These are phyloP conservation scores for Melanocharis versteri DNA, from an alignment of 2,113 vertebrate species.

Conservation along the genomic window DNA sequence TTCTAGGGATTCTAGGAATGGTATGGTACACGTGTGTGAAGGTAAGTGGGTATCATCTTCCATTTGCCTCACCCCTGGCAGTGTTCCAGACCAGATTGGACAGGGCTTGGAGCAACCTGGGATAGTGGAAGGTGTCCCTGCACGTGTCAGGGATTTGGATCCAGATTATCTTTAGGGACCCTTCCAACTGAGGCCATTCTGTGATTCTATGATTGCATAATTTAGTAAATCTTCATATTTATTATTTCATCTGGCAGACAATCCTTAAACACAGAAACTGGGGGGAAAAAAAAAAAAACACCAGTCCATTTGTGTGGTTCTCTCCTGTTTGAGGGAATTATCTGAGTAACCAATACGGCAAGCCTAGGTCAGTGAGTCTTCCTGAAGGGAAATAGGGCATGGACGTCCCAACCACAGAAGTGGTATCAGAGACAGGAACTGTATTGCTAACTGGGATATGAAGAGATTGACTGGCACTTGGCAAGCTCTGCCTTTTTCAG, in stretches of 20 bases:
- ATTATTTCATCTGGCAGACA: neutral
- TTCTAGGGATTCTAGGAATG: neutral
- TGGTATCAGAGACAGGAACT: neutral
- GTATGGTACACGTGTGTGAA: neutral
- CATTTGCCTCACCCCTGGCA: neutral
- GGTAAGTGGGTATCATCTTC: neutral
- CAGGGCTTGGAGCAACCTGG: neutral
- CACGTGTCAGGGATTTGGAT: neutral
- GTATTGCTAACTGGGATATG: neutral
- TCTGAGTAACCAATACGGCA: neutral
- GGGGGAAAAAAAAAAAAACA: neutral
- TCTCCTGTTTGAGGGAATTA: neutral
- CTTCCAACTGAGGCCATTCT: neutral
- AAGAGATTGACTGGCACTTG: neutral
- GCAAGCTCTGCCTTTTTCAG: neutral
- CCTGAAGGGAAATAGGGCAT: neutral
- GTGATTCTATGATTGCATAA: neutral
- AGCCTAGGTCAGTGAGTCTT: neutral
- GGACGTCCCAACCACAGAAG: neutral
- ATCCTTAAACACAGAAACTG: neutral
- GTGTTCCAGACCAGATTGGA: neutral
- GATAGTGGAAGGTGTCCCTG: neutral
- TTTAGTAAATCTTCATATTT: neutral
- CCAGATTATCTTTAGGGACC: neutral
- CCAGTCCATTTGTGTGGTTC: rapidly evolving